Base-by-base conservation (phyloP, 2,797 vertebrate species). In the Scolopax bukidnonensis region DNA sequence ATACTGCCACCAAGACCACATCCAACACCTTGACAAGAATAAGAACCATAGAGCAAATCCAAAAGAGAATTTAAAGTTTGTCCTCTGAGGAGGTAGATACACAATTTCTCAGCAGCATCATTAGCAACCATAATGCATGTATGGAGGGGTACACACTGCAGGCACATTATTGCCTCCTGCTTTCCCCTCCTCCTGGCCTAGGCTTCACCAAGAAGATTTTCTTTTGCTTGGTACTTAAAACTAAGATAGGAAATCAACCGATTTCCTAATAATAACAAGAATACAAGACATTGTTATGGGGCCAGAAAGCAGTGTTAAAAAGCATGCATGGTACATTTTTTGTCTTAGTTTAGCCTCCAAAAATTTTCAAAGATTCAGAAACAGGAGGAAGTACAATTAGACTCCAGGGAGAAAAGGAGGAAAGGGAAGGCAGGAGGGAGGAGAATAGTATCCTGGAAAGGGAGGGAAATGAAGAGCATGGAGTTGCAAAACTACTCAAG, bases 61-160 rank as follows among this genome's bases (percentile, higher is more conserved):
- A 27, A 48, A 68, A 25, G 20, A 16, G 24, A 76, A 10, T 57
- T 63, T 80, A 10, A 64, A 59, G 8, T 69, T 59, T 68, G 16
- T 30, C 28, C 12, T 54, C 0, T 2, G 11, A 84, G 56, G 53
- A 86, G 48, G 12, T 57, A n/a, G 21, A 23, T 7, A 23, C 3
- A 16, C 33, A 54, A 0, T 24, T 24, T 54, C 20, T 53, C 57
- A 53, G 38, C 16, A 19, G 21, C 1, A 4, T 53, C 24, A 9
- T 21, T n/a, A 65, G 82, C 65, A 54, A 33, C 17, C 20, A 12
- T 38, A 83, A 38, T 6, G 15, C 0, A 0, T 2, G 2, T 14
- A 16, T 9, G 8, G 0, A 1, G 11, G 3, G 7, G 40, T 4
- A 10, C 47, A 4, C 8, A 0, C 12, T 1, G 36, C 15, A 10